Evolutionary conservation across 2,797 vertebrate species (phyloP), one percentile per base, ranked within the genome.

Genomic region (Chelonia mydas): DNA sequence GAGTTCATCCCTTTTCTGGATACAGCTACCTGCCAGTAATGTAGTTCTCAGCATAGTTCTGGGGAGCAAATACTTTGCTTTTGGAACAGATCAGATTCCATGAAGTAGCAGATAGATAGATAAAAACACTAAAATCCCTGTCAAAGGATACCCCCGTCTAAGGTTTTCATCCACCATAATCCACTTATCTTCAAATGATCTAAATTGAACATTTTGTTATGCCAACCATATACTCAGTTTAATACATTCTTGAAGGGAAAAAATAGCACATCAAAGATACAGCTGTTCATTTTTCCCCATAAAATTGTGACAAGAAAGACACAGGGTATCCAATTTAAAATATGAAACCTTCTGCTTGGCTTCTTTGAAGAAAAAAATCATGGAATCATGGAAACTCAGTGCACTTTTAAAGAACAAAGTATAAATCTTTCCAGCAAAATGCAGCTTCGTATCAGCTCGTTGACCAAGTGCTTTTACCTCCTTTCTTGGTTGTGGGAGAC

Each of bases 311-410:
- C 76, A 21, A 90, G 89, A 55, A 95, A 68, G 50, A 50, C 41
- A 41, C 27, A 84, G 65, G 87, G 51, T 9, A 68, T 87, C 47
- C 61, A 33, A 50, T 93, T 93, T 90, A n/a, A 94, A 96, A 96
- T 91, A 94, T 84, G 17, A 90, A 94, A 82, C 87, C 90, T 93
- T 95, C 83, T 49, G 3, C 53, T 90, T 68, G 31, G 68, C 84
- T 92, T 95, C 95, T 16, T 84, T 79, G 74, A 41, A 90, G 31
- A 94, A 96, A 86, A 96, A 86, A 95, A 5, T 0, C 61, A 83
- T 84, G 61, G 12, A 59, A 50, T 23, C 41, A 41, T 41, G 41
- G 41, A 41, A 41, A 41, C 41, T 41, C 41, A 15, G 11, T 76
- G 6, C 12, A 13, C 27, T 47, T 74, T 74, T 45, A 74, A 74